These are phyloP conservation scores for Meliscaeva auricollis DNA, from an alignment of 2,888 invertebrate genomes.

Conservation along the genomic window DNA sequence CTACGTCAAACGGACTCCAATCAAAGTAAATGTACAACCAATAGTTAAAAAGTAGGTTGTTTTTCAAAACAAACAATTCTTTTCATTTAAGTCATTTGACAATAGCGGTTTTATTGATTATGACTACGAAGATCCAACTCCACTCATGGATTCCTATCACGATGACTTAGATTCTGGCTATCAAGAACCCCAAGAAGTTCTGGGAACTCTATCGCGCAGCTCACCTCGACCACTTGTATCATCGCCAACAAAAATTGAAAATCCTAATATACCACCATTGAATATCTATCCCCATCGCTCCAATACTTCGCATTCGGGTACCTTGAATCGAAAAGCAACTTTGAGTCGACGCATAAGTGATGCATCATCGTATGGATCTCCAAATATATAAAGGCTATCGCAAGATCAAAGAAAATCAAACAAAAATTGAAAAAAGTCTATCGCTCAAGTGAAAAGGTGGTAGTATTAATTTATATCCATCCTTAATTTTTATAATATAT, in stretches of 20 bases:
- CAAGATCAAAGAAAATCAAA: neutral
- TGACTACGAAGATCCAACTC: constrained; percentile 92
- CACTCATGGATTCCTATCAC: constrained; percentile 90
- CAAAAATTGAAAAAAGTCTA: constrained; percentile 14
- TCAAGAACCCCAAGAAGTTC: constrained; percentile 84
- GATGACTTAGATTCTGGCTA: constrained; percentile 86
- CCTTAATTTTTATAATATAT: constrained; percentile 41
- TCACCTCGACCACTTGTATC: constrained; percentile 89
- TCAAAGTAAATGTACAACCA: constrained; percentile 79
- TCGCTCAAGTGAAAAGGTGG: constrained; percentile 49
- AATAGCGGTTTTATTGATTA: constrained; percentile 92
- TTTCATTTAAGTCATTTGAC: constrained; percentile 85
- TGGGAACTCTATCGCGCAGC: constrained; percentile 82
- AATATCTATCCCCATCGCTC: constrained; percentile 86
- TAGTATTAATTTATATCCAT: constrained; percentile 49
- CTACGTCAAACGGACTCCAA: constrained; percentile 81
- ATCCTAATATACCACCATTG: constrained; percentile 91
- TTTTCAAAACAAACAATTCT: neutral
- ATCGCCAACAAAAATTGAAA: constrained; percentile 92
- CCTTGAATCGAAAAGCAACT: constrained; percentile 84
- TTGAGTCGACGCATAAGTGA: constrained; percentile 83
- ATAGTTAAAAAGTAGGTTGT: neutral
- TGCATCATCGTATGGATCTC: constrained; percentile 81
- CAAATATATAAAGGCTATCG: constrained; percentile 83
- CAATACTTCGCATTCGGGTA: constrained; percentile 81